phyloP scores from a whole-genome alignment of 2,797 vertebrate genomes.

The Delichon dasypus region DNA sequence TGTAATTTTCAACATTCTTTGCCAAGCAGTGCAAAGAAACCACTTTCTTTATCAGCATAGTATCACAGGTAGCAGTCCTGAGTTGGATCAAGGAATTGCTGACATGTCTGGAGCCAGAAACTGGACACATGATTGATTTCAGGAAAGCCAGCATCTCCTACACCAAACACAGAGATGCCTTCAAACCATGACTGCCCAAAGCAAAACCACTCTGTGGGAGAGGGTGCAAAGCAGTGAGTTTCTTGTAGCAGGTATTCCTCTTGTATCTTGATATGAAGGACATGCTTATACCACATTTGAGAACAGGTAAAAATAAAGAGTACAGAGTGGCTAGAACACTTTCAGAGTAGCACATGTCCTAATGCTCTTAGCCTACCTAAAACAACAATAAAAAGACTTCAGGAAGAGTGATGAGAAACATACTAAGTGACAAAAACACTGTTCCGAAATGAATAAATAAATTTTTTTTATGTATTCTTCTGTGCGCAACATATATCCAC shows the following conservation, averaged over 20 bases:
- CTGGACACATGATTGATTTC: not conserved
- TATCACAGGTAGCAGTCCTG: not conserved
- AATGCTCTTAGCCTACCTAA: not conserved
- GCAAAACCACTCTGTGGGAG: not conserved
- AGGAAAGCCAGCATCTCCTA: not conserved
- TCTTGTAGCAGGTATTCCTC: not conserved
- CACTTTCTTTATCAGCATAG: not conserved
- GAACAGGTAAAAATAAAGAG: not conserved
- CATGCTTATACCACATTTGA: not conserved
- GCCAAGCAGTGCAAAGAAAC: not conserved
- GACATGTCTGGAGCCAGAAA: not conserved
- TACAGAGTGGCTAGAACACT: not conserved
- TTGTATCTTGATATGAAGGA: not conserved
- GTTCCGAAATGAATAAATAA: not conserved
- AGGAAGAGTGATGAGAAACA: not conserved
- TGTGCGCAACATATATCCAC: fast-evolving
- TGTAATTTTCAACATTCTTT: not conserved
- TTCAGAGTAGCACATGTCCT: not conserved
- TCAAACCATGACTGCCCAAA: not conserved
- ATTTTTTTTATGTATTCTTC: not conserved
- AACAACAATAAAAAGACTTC: not conserved
- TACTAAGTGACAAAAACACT: not conserved
- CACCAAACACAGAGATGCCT: not conserved
- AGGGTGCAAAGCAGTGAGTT: not conserved
- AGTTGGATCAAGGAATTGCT: not conserved